Base-by-base conservation (phyloP, 2,888 invertebrate genomes). In the Lumbricus terrestris region DNA sequence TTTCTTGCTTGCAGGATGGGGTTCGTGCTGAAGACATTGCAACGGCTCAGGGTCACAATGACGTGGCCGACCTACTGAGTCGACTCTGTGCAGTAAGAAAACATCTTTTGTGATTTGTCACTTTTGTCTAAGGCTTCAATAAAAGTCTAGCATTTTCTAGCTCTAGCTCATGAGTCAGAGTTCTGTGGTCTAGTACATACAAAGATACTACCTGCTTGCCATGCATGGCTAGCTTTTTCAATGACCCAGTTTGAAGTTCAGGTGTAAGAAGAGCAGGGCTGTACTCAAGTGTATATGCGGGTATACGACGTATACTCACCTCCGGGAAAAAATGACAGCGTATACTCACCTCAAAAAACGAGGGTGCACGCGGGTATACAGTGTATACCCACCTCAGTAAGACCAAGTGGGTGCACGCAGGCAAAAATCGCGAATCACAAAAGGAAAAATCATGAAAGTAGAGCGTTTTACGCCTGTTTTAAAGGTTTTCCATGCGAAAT, bases 11-110 rank as follows among this genome's bases (percentile, higher is more conserved):
- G n/a, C 92, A 95, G 93, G 96, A 97, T 94, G 97, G 97, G 90
- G 96, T 97, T 90, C 96, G 96, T 88, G 97, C 97, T 11, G 97
- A 97, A 93, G 96, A 97, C 82, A 96, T 97, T 92, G 97, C 97
- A 34, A 95, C 97, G 90, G 97, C 97, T 93, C 96, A 97, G 93
- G 97, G 97, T 38, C 96, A 96, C 94, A 96, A 96, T 91, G 96
- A 96, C 91, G 96, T 97, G 90, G 96, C 96, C 33, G 96, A 96
- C 92, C 95, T 97, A 69, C 95, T 97, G 91, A 37, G 34, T 85
- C 34, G 35, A 34, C 85, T 85, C 37, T 35, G 85, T 16, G 85
- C 85, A 85, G 85, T 85, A 35, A 85, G 85, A 35, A 85, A 85
- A 29, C n/a, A n/a, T 69, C n/a, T 69, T 69, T 69, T 69, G n/a